These are phyloP conservation scores for Pteronotus mesoamericanus DNA, from an alignment of 2,797 vertebrate species.

Conservation along the genomic window DNA sequence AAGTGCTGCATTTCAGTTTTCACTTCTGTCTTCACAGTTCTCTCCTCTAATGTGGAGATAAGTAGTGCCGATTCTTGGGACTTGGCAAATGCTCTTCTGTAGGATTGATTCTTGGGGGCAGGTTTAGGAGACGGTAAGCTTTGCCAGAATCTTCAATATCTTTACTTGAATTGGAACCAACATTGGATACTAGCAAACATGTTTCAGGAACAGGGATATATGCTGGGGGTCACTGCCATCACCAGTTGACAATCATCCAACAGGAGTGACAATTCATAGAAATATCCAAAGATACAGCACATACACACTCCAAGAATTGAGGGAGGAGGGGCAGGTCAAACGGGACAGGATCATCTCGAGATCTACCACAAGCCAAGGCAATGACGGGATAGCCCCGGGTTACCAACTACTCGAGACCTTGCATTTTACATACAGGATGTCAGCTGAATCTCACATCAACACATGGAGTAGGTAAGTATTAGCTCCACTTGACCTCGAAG, in stretches of 20 bases:
- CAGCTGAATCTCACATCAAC: not conserved
- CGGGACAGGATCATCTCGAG: not conserved
- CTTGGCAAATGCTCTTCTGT: not conserved
- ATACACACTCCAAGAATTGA: not conserved
- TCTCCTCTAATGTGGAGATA: not conserved
- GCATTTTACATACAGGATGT: not conserved
- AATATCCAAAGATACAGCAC: not conserved
- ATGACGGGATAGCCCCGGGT: not conserved
- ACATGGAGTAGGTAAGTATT: not conserved
- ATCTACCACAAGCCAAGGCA: not conserved
- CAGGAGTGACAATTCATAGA: not conserved
- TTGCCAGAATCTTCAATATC: not conserved
- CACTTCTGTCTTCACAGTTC: not conserved
- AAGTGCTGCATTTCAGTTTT: not conserved
- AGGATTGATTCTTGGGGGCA: not conserved
- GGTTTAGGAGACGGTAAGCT: not conserved
- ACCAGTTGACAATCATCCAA: not conserved
- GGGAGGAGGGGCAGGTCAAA: not conserved
- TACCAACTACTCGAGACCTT: not conserved
- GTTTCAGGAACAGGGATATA: not conserved
- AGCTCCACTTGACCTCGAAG: not conserved
- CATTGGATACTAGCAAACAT: not conserved
- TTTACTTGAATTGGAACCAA: not conserved
- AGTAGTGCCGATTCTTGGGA: not conserved
- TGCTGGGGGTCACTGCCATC: rapidly evolving